Percentiles rank a stretch among this genome's conserved stretches.
Conservation (phyloP, 2,797 vertebrate genomes). For the Urophycis tenuis region DNA sequence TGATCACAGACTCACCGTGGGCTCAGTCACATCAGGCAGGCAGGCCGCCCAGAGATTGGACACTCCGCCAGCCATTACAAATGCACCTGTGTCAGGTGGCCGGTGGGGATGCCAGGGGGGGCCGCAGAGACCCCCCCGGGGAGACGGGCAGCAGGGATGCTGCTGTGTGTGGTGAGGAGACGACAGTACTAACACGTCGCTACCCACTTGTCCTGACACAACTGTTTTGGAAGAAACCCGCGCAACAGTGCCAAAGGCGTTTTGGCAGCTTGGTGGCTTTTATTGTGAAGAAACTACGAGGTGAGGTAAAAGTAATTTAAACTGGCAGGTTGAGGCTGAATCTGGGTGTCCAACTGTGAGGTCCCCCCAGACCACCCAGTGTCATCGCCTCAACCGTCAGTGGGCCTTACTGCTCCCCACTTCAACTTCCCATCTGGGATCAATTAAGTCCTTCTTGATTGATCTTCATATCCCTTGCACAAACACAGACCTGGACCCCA, state of each 20-base stretch:
- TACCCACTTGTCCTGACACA: background rate
- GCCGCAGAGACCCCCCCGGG: conserved; percentile 73
- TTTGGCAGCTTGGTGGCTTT: background rate
- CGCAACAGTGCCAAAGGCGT: too few species aligned
- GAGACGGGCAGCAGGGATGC: conserved; percentile 76
- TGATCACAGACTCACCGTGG: background rate
- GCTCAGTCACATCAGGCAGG: too few species aligned
- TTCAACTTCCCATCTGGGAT: conserved; percentile 16
- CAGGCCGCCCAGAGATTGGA: background rate
- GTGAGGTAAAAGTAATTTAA: background rate
- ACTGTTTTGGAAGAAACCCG: background rate
- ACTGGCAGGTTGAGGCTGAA: conserved; percentile 43
- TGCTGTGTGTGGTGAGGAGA: conserved; percentile 74
- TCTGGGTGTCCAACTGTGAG: conserved; percentile 46
- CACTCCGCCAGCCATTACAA: background rate
- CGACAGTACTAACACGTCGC: conserved; percentile 56
- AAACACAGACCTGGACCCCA: conserved; percentile 68
- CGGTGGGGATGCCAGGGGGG: conserved; percentile 77
- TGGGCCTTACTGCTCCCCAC: conserved; percentile 63
- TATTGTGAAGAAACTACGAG: too few species aligned
- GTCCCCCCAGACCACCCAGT: conserved; percentile 66
- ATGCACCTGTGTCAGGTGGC: conserved; percentile 69
- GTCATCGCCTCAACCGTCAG: conserved; percentile 77
- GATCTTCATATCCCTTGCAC: conserved; percentile 66
- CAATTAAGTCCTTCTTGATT: too few species aligned